A percentile compares a stretch with the other conserved stretches of the same genome.
Conservation (phyloP, 2,113 vertebrate genomes). For the Malurus melanocephalus region DNA sequence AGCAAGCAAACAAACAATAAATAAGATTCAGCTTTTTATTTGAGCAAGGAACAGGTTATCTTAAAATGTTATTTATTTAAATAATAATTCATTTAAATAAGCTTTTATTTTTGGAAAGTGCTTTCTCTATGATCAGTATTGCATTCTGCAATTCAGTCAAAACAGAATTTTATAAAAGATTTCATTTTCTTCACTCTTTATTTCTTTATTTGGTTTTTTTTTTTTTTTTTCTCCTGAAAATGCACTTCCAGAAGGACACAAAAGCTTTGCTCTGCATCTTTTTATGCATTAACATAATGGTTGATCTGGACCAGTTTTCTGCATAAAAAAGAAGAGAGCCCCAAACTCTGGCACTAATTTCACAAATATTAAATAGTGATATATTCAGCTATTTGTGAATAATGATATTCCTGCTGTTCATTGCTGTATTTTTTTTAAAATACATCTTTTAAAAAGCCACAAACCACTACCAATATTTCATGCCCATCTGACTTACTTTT, state of each 20-base stretch:
- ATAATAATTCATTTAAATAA: not conserved
- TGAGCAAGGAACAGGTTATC: not conserved
- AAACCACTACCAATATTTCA: not conserved
- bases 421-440: not conserved
- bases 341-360: not conserved
- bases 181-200: not conserved
- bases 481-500: not conserved
- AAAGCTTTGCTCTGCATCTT: not conserved
- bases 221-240: not conserved
- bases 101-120: not conserved
- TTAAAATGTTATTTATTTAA: not conserved
- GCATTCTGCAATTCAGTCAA: not conserved
- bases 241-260: not conserved
- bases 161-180: not conserved
- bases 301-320: not conserved
- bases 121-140: not conserved
- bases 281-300: not conserved
- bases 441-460: rapidly evolving
- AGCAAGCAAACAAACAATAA: not conserved
- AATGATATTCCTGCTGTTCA: not conserved
- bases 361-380: not conserved
- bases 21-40: not conserved
- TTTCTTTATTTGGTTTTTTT: not conserved
- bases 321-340: not conserved
- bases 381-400: not conserved